Evolutionary conservation across 1,140 invertebrate species (phyloP), one percentile per base, ranked within the genome.

Genomic region (Drosophila burlai): DNA sequence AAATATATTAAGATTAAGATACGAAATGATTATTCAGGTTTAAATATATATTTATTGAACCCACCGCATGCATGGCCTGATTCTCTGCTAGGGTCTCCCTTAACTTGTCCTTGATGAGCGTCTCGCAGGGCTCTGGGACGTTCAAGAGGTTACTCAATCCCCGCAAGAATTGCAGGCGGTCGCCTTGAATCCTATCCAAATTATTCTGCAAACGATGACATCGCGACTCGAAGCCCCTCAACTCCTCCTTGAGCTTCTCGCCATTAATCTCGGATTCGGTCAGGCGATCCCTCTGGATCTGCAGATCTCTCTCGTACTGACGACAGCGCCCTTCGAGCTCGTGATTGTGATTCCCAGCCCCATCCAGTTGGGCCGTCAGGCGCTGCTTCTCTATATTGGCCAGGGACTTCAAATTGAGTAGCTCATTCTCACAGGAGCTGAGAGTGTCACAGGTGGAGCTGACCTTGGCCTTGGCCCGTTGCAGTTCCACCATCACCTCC

Each of bases 41-140:
- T 26, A 16, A 26, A 36, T 21, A 13, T 1, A 0, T 10, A 26
- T 26, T 26, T 16, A 21, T 4, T 3, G 0, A 40, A 93, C 93
- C 93, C 94, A 97, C 97, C 89, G 95, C 93, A 80, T 94, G 93
- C 93, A 96, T 96, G 69, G 97, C 96, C 84, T 97, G 96, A 81
- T 96, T 96, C 43, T 97, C 96, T 63, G 94, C 95, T 3, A 97
- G 89, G 18, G 97, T 94, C 91, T 97, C 96, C 24, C 96, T 93
- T 55, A 97, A 95, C 69, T 96, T 94, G 50, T 97, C 96, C 91
- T 97, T 96, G 55, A 97, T 96, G 15, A 96, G 93, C 26, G 94
- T 95, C 87, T 97, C 96, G 47, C 96, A 94, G 3, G 96, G 95
- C 81, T 97, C 96, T 4, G 91, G 72, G 13, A 92, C 76, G 68